Evolutionary conservation across 2,888 invertebrate genomes (phyloP).

Genomic region (Heteromyza rotundicornis): DNA sequence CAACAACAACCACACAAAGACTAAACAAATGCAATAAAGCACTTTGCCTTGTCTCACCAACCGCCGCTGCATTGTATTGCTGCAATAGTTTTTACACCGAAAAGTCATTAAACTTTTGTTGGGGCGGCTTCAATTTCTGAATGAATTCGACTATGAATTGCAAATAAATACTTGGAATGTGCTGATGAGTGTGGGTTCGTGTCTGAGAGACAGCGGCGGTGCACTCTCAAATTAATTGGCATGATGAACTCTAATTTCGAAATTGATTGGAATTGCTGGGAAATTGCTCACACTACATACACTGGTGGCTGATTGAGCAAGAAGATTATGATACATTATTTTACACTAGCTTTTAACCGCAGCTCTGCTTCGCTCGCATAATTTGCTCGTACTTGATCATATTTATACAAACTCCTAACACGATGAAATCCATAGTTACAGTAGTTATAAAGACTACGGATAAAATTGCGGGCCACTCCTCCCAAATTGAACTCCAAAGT

Average conservation of each 20-base stretch:
- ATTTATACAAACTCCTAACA: too few relatives aligned
- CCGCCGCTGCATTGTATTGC: neutral
- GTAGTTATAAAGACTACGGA: too few relatives aligned
- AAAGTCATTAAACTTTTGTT: slow-evolving; percentile 32
- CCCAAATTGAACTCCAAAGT: too few relatives aligned
- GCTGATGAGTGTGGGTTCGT: neutral
- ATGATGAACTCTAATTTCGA: slow-evolving; percentile 19
- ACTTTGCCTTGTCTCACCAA: too few relatives aligned
- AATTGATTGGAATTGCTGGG: neutral
- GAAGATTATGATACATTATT: too few relatives aligned
- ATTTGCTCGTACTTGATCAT: too few relatives aligned
- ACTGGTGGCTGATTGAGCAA: too few relatives aligned
- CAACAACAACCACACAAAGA: neutral
- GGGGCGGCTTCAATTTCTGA: slow-evolving; percentile 17
- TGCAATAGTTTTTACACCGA: neutral
- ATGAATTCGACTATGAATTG: slow-evolving; percentile 14
- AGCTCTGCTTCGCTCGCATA: too few relatives aligned
- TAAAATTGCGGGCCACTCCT: too few relatives aligned
- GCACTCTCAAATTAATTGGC: slow-evolving; percentile 8
- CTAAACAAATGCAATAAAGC: too few relatives aligned
- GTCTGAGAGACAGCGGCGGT: neutral
- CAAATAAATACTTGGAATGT: neutral
- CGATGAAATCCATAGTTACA: too few relatives aligned
- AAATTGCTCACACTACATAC: neutral
- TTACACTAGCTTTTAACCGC: too few relatives aligned